Conservation (phyloP, 2,113 vertebrate species). For the Haemorhous mexicanus region DNA sequence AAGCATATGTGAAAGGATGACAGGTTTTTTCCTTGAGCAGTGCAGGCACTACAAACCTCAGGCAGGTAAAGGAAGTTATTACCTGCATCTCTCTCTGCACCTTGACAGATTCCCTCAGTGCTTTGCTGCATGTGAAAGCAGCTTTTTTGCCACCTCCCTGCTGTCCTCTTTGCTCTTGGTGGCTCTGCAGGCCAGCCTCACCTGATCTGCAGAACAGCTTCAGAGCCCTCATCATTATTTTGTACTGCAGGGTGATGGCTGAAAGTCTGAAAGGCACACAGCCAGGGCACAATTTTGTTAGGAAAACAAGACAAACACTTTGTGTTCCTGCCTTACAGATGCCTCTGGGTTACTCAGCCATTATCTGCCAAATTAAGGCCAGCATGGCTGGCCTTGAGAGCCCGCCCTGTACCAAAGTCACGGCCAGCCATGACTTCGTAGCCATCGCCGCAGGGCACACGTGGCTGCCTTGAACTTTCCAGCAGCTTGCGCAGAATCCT, state of each 20-base stretch:
- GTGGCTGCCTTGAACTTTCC: neutral
- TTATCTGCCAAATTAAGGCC: slow-evolving; percentile 8
- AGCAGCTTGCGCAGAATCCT: neutral
- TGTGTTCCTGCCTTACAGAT: neutral
- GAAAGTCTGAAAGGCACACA: neutral
- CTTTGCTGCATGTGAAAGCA: neutral
- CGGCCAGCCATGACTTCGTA: neutral
- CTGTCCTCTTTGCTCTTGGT: neutral
- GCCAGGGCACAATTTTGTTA: neutral
- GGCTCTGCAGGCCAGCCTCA: neutral
- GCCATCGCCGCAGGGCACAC: fast-evolving
- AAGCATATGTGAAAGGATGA: neutral
- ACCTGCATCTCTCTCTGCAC: neutral
- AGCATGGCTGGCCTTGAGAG: neutral
- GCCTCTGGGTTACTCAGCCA: slow-evolving; percentile 5
- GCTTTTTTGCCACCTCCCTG: neutral
- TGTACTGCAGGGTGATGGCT: neutral
- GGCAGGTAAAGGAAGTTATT: neutral
- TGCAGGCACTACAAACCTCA: neutral
- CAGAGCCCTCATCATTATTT: neutral
- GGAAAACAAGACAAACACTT: neutral
- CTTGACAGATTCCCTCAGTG: neutral
- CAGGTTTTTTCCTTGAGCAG: neutral
- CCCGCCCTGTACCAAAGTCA: neutral
- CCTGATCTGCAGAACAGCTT: neutral